Evolutionary conservation across 2,113 vertebrate genomes (phyloP), one percentile per base, ranked within the genome.

Genomic region (Seriola dumerili): DNA sequence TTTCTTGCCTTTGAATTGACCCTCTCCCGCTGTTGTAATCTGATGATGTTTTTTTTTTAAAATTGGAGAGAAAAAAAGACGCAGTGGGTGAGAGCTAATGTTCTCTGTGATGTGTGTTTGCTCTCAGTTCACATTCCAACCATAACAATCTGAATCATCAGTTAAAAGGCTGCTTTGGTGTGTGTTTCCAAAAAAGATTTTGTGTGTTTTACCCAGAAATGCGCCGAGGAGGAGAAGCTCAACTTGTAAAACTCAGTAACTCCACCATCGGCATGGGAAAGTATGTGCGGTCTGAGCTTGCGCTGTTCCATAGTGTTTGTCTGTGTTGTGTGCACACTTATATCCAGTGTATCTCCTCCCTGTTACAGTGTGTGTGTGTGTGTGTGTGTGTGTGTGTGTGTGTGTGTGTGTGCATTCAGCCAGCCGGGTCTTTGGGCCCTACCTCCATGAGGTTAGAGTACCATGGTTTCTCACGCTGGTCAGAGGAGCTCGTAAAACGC

Each of bases 61-160:
- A 83, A 57, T 83, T 85, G 78, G 76, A 5, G 4, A 29, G 78
- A 61, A 57, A 44, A 76, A 58, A 61, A 77, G 67, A 79, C 50
- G 52, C 66, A 75, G 67, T 64, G 85, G 91, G 70, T 55, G 23
- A 86, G 79, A 84, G 84, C 83, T 89, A 81, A 91, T 80, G 78
- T 71, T 81, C 84, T 83, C 79, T 94, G 86, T 92, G 89, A 92
- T 93, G 90, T 93, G 85, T 89, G 77, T 87, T 89, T 83, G 76
- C 78, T 76, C 86, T 92, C 66, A 88, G 86, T 92, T 91, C 92
- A 61, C 84, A 89, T 82, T 93, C 92, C 93, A 94, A 93, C 86
- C 84, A 90, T 78, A 94, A 93, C 90, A 94, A 76, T 76, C 81
- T 88, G 85, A 91, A 86, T 93, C 89, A 89, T 88, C 79, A 78